Conservation (phyloP, 2,888 invertebrate species). For the Teleiodes luculella region DNA sequence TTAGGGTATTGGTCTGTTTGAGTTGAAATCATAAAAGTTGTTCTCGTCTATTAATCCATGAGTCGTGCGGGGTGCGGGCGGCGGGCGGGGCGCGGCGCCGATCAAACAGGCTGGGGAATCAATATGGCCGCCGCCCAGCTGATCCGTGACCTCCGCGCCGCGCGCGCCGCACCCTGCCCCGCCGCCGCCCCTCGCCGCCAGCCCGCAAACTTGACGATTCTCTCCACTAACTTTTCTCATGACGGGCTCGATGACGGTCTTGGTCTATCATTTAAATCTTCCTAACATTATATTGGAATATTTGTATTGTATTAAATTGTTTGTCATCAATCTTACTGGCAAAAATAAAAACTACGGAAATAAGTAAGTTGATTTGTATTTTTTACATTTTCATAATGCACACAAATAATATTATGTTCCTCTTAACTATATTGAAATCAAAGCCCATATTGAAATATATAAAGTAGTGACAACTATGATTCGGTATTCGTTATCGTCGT, state of each 20-base stretch:
- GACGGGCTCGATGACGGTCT: constrained; percentile 40
- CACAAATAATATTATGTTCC: too few relatives aligned
- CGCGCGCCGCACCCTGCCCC: constrained; percentile 37
- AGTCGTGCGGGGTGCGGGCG: constrained; percentile 41
- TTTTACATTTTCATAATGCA: too few relatives aligned
- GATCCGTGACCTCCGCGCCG: constrained; percentile 73
- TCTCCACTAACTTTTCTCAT: constrained; percentile 56
- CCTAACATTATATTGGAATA: background rate
- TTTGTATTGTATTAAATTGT: background rate
- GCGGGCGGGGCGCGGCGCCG: constrained; percentile 62
- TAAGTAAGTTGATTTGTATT: too few relatives aligned
- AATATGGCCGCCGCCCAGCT: constrained; percentile 78
- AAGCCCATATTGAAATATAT: too few relatives aligned
- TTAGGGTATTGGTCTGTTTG: constrained; percentile 48
- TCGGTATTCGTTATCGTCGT: too few relatives aligned
- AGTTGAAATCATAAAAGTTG: constrained; percentile 78
- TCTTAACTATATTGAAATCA: too few relatives aligned
- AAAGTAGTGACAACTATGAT: too few relatives aligned
- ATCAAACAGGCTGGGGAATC: constrained; percentile 77
- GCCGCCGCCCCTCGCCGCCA: constrained; percentile 35
- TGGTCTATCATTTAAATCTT: constrained; percentile 1
- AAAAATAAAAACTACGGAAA: too few relatives aligned
- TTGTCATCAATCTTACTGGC: too few relatives aligned
- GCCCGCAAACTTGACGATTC: constrained; percentile 60
- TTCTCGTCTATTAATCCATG: constrained; percentile 74